Percentiles rank a stretch among this genome's conserved stretches.
Evolutionary conservation across 2,888 invertebrate genomes (phyloP).

Genomic region (Troilus luridus): DNA sequence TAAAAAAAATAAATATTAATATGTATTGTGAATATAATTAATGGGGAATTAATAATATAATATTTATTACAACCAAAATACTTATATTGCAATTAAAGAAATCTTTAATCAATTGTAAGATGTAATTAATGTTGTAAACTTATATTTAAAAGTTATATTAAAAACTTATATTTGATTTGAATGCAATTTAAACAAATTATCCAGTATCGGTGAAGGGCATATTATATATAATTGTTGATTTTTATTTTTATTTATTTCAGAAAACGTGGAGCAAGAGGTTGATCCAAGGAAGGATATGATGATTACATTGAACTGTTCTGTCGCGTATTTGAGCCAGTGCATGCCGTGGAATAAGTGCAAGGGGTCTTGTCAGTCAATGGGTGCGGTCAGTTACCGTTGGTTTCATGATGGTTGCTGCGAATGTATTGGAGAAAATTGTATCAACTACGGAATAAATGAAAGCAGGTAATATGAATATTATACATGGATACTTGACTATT

Average conservation of each 20-base stretch:
- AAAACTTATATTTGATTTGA: too few species aligned
- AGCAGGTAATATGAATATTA: slow-evolving; percentile 74
- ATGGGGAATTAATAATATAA: too few species aligned
- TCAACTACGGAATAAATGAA: slow-evolving; percentile 91
- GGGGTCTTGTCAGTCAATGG: slow-evolving; percentile 86
- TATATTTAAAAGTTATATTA: too few species aligned
- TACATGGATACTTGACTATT: too few species aligned
- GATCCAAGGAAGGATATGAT: slow-evolving; percentile 68
- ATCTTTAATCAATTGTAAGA: too few species aligned
- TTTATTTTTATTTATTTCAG: slow-evolving; percentile 59
- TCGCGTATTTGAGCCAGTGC: slow-evolving; percentile 91
- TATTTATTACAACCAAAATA: background rate
- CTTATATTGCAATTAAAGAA: background rate
- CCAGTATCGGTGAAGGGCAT: background rate
- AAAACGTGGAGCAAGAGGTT: slow-evolving; percentile 67
- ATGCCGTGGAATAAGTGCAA: slow-evolving; percentile 91
- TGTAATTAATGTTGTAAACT: too few species aligned
- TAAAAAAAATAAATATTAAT: too few species aligned
- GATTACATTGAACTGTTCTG: slow-evolving; percentile 87
- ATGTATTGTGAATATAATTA: too few species aligned
- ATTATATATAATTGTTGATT: background rate
- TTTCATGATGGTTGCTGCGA: slow-evolving; percentile 96
- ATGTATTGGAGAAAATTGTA: slow-evolving; percentile 89
- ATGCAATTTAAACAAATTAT: too few species aligned
- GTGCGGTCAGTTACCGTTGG: slow-evolving; percentile 89